Evolutionary conservation across 2,888 invertebrate genomes (phyloP).

Genomic region (Catocala fraxini): DNA sequence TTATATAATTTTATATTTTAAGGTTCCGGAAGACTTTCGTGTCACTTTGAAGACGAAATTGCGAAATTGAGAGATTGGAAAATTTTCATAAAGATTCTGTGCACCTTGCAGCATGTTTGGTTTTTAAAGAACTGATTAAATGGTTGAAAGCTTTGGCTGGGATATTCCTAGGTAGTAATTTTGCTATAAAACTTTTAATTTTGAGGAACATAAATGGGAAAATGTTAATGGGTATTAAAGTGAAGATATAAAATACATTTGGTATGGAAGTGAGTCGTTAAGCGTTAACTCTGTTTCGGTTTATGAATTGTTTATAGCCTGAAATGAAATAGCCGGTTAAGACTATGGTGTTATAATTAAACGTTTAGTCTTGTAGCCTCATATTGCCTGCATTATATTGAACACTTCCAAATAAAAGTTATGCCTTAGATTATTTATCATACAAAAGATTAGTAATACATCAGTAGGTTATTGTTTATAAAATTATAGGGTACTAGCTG

Average conservation of each 20-base stretch:
- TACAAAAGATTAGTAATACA: no score
- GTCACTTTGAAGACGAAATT: slow-evolving; percentile 17
- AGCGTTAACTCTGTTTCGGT: slow-evolving; percentile 21
- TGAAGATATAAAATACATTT: slow-evolving; percentile 26
- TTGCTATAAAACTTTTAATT: slow-evolving; percentile 26
- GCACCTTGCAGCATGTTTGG: slow-evolving; percentile 16
- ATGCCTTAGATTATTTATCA: no score
- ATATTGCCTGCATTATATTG: no score
- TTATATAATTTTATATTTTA: slow-evolving; percentile 39
- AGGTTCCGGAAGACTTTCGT: slow-evolving; percentile 21
- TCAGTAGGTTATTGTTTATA: no score
- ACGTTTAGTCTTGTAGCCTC: slow-evolving; percentile 20
- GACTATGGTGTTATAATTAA: slow-evolving; percentile 35
- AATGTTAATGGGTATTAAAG: slow-evolving; percentile 31
- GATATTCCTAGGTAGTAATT: slow-evolving; percentile 8
- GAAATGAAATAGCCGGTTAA: slow-evolving; percentile 34
- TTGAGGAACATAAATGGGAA: slow-evolving; percentile 17
- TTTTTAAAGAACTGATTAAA: slow-evolving; percentile 30
- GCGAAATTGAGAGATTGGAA: slow-evolving; percentile 21
- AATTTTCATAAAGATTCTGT: slow-evolving; percentile 23
- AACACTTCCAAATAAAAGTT: no score
- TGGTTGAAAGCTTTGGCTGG: slow-evolving; percentile 1
- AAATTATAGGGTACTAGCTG: no score
- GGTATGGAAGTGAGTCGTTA: slow-evolving; percentile 23
- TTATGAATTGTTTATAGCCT: slow-evolving; percentile 24